Evolutionary conservation across 2,113 vertebrate species (phyloP).

Genomic region (Microcebus tavaratra): DNA sequence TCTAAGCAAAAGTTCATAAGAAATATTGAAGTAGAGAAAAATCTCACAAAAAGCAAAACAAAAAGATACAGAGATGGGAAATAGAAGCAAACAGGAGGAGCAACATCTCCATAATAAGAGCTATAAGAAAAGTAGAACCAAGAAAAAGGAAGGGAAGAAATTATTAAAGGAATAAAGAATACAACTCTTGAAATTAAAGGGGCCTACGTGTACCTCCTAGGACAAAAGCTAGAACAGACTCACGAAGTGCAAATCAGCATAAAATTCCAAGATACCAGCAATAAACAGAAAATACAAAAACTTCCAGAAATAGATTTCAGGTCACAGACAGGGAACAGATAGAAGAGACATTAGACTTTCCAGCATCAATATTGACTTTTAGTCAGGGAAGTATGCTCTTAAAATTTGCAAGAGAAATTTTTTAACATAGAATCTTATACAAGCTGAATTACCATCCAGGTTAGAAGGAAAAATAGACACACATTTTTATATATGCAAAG

Average conservation of each 20-base stretch:
- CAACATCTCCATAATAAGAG: neutral
- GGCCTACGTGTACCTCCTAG: rapidly evolving
- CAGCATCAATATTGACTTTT: neutral
- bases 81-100: neutral
- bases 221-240: neutral
- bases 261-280: conserved; percentile 29
- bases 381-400: neutral
- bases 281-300: conserved; percentile 22
- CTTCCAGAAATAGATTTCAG: neutral
- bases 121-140: neutral
- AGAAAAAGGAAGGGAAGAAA: neutral
- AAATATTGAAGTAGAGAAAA: neutral
- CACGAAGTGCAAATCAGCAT: neutral
- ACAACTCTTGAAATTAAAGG: neutral
- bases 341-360: neutral
- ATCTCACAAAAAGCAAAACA: neutral
- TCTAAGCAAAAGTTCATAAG: neutral
- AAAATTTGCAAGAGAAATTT: neutral
- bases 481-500: neutral
- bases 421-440: conserved; percentile 4
- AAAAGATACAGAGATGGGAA: neutral
- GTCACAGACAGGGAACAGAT: neutral
- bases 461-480: neutral
- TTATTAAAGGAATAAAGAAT: neutral
- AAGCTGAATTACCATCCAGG: neutral